phyloP scores from a whole-genome alignment of 2,888 invertebrate species.

The Ceraclea dissimilis region DNA sequence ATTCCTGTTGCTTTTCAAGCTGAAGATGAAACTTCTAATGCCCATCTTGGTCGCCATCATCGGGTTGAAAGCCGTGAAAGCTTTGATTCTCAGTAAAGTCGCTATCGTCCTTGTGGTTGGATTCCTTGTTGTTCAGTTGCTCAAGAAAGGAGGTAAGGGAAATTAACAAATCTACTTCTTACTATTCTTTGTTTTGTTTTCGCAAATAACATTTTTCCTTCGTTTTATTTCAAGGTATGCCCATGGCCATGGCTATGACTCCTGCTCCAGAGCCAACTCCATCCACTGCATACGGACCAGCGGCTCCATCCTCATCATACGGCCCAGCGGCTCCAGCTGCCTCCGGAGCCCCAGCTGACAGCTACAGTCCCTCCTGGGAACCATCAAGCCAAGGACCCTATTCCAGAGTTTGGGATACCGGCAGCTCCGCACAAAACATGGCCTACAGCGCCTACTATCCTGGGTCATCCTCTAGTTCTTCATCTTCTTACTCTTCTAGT shows the following conservation, averaged over 20 bases:
- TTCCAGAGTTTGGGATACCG: constrained; percentile 65
- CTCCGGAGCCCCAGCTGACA: constrained; percentile 53
- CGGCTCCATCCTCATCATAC: constrained; percentile 48
- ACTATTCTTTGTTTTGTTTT: not conserved
- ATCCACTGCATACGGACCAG: constrained; percentile 61
- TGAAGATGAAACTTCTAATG: constrained; percentile 78
- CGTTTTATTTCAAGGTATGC: constrained; percentile 50
- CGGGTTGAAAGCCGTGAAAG: constrained; percentile 76
- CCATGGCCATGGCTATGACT: constrained; percentile 57
- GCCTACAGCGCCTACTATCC: constrained; percentile 69
- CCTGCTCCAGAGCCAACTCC: constrained; percentile 50
- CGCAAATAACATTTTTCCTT: not conserved
- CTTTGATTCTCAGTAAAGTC: constrained; percentile 74
- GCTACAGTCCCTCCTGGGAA: constrained; percentile 68
- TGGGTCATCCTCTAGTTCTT: constrained; percentile 52
- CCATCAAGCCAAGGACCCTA: constrained; percentile 68
- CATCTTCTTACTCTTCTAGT: constrained; percentile 46
- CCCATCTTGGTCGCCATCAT: constrained; percentile 73
- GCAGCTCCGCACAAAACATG: constrained; percentile 50
- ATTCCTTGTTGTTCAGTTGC: constrained; percentile 70
- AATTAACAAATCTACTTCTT: no score
- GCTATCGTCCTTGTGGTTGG: constrained; percentile 74
- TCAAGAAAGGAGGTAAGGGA: constrained; percentile 64
- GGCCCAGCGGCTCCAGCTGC: constrained; percentile 56
- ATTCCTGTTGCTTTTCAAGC: constrained; percentile 67